Percentiles rank a stretch among this genome's conserved stretches.
These are phyloP conservation scores for Dicerorhinus sumatrensis DNA, from an alignment of 2,113 vertebrate species.

Conservation along the genomic window DNA sequence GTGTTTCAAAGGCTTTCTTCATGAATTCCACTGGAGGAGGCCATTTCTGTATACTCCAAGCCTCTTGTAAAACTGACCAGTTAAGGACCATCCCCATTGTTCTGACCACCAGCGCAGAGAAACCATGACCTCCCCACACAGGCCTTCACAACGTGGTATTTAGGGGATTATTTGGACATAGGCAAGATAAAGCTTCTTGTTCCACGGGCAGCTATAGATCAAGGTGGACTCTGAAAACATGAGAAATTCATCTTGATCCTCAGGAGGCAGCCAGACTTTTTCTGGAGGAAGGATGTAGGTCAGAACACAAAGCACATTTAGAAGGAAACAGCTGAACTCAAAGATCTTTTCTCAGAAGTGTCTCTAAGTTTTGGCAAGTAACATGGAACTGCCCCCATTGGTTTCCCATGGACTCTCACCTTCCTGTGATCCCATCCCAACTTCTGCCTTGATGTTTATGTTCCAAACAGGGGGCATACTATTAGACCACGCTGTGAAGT, in stretches of 20 bases:
- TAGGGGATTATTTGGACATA: not conserved
- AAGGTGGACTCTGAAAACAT: not conserved
- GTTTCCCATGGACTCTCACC: not conserved
- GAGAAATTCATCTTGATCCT: not conserved
- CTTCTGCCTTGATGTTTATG: not conserved
- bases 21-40: not conserved
- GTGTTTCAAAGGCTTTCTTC: not conserved
- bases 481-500: not conserved
- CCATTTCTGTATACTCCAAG: not conserved
- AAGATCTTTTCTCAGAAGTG: not conserved
- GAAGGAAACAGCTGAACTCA: not conserved
- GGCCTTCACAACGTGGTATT: not conserved
- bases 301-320: not conserved
- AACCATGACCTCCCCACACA: not conserved
- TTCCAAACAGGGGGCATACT: not conserved
- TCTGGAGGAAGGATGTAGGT: not conserved
- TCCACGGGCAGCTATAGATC: not conserved
- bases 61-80: not conserved
- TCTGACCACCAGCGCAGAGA: not conserved
- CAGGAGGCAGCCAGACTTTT: not conserved
- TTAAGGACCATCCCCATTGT: not conserved
- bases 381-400: accelerated
- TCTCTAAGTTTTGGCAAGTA: not conserved
- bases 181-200: not conserved
- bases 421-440: not conserved